Base-by-base conservation (phyloP, 2,113 vertebrate species). In the Anguilla rostrata region DNA sequence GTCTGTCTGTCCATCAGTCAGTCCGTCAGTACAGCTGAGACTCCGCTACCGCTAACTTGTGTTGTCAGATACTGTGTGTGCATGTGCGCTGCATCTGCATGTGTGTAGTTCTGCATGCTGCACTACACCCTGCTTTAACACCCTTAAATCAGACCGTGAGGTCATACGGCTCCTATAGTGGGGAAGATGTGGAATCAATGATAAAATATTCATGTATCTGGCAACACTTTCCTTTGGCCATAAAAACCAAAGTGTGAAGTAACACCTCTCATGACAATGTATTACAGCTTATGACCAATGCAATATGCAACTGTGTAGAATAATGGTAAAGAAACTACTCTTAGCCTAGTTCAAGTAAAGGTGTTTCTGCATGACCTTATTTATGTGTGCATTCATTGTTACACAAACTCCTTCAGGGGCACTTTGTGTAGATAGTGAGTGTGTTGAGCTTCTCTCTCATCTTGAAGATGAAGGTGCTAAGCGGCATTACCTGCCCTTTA, bases 31-130 rank as follows among this genome's bases (percentile, higher is more conserved):
- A 66, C 3, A 66, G 20, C 9, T 66, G 60, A 66, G 60, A 66
- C 60, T 66, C 57, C 18, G 22, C 18, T 5, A 11, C 75, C 40
- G 15, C 34, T 49, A 46, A 46, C 43, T 53, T 53, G 5, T 53
- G 49, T 53, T 4, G n/a, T 66, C 43, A 79, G 5, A 63, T 84
- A 57, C 53, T 63, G 66, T 7, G 15, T 83, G 7, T 7, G 18
- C 83, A 43, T 14, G 41, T 81, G 49, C 80, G 87, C 82, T 71
- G 9, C 39, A 14, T 78, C 75, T 78, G 75, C 75, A 78, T 39
- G 75, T 39, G 14, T 39, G 22, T 66, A 66, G 26, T 66, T 18
- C 15, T 14, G 18, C 56, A 0, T 15, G 11, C 56, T 60, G 14
- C 1, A 18, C 56, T 3, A 46, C 8, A 46, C 43, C 43, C 43